A percentile compares a stretch with the other conserved stretches of the same genome.
These are phyloP conservation scores for Puffinus mauretanicus DNA, from an alignment of 2,113 vertebrate species.

Conservation along the genomic window DNA sequence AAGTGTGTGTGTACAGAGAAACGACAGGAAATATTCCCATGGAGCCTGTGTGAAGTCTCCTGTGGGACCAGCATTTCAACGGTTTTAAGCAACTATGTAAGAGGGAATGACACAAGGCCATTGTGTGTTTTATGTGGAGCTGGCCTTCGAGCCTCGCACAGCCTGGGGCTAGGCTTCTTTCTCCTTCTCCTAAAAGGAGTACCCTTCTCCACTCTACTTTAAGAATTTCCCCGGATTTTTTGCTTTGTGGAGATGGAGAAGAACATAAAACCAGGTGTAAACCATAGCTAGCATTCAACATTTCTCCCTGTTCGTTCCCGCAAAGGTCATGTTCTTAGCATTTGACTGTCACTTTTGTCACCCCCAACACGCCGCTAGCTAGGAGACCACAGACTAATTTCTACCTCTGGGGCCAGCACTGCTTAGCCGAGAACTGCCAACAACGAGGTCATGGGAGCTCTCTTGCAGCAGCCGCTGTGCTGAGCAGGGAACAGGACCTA, in stretches of 20 bases:
- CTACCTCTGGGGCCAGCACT: background rate
- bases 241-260: background rate
- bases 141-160: background rate
- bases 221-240: background rate
- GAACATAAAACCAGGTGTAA: background rate
- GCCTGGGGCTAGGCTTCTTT: background rate
- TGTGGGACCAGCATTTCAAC: slow-evolving; percentile 26
- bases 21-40: slow-evolving; percentile 41
- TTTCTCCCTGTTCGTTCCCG: background rate
- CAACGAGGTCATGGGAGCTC: background rate
- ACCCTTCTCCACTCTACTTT: background rate
- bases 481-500: background rate
- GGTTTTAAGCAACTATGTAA: background rate
- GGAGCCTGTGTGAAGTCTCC: slow-evolving; percentile 9
- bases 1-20: background rate
- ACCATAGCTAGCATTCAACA: background rate
- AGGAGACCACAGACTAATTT: background rate
- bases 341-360: background rate
- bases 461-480: background rate
- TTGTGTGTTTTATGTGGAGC: background rate
- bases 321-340: background rate
- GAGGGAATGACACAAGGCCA: slow-evolving; percentile 8
- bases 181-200: background rate
- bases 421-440: background rate
- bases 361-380: rapidly evolving